Conservation (phyloP, 2,113 vertebrate species). For the Onychorhynchus coronatus region DNA sequence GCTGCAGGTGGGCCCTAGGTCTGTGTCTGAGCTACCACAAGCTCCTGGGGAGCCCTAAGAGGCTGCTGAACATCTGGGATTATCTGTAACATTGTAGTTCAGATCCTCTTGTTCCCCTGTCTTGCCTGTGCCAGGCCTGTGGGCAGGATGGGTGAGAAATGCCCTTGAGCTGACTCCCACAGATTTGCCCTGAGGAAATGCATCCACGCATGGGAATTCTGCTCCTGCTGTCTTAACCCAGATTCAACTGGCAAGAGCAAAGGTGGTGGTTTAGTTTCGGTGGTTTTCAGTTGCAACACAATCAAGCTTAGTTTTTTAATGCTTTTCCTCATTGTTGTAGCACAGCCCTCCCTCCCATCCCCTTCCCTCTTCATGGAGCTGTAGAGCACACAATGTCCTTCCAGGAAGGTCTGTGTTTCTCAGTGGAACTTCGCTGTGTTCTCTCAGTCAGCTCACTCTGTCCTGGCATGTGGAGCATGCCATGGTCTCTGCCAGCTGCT, state of each 20-base stretch:
- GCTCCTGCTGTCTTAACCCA: background rate
- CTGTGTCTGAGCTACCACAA: background rate
- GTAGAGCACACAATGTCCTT: background rate
- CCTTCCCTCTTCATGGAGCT: background rate
- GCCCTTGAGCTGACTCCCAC: background rate
- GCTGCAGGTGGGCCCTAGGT: background rate
- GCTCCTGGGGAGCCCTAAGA: background rate
- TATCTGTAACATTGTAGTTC: background rate
- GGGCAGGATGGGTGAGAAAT: background rate
- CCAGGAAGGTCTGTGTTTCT: background rate
- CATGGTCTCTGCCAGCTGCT: background rate
- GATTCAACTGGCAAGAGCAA: background rate
- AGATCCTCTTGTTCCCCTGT: background rate
- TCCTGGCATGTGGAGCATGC: background rate
- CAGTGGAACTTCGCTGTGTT: background rate
- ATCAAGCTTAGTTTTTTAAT: background rate
- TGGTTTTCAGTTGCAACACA: background rate
- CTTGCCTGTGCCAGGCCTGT: background rate
- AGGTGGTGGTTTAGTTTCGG: background rate
- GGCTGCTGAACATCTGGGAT: rapidly evolving
- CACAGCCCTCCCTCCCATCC: background rate
- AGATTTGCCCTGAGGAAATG: background rate
- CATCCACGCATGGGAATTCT: background rate
- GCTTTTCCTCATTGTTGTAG: background rate
- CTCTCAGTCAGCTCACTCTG: background rate